Evolutionary conservation across 2,888 invertebrate genomes (phyloP), one percentile per base, ranked within the genome.

Genomic region (Neoascia interrupta): DNA sequence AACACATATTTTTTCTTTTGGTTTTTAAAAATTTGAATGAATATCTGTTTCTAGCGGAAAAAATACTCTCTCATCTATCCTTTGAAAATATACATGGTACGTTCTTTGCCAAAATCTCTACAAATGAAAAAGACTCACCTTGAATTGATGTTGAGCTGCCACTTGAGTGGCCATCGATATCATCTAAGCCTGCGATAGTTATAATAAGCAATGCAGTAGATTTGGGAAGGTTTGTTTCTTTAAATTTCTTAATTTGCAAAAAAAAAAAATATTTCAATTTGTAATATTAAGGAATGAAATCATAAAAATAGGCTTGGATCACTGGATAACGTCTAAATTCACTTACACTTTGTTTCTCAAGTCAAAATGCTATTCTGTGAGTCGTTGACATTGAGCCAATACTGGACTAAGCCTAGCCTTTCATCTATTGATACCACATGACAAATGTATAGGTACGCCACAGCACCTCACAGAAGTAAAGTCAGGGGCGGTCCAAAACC

Each of bases 141-240:
- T 92, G 91, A 87, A 92, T 89, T 83, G 92, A 92, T 85, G 92
- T 91, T 85, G 92, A 92, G 89, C 92, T 92, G 89, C 92, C 92
- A 89, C 91, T 92, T 90, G 92, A 92, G 88, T 92, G 92, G 90
- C 91, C 92, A 90, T 92, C 92, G 90, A 91, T 91, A 89, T 92
- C 92, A 88, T 92, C 92, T 81, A 83, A 80, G 82, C 82, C 82
- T 82, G 73, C 81, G 80, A 61, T 75, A 28, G 41, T 64, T 69
- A 68, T 61, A 76, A 79, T 54, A 73, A 79, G 66, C 66, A 73
- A 73, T 76, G 76, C 64, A 68, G 16, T 56, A 53, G 68, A 61
- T 68, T 79, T 63, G 60, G 47, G 23, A 63, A 31, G n/a, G n/a
- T n/a, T n/a, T n/a, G n/a, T 47, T 47, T 47, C 16, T 47, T 31